A percentile compares a stretch with the other conserved stretches of the same genome.
Conservation (phyloP, 2,888 invertebrate genomes). For the Drosophila monieri region DNA sequence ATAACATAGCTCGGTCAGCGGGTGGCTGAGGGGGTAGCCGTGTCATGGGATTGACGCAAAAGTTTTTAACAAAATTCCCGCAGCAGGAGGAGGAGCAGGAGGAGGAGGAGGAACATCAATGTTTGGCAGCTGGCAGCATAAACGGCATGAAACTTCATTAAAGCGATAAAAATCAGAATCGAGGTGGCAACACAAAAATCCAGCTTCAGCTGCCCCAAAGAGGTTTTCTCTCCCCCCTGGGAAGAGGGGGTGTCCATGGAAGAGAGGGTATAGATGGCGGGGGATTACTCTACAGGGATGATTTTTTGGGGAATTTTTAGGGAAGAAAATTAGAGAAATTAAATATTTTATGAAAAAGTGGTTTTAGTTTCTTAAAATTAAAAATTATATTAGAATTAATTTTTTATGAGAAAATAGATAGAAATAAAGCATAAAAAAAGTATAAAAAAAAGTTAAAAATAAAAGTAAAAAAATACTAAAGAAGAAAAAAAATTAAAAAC, state of each 20-base stretch:
- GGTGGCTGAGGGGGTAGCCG: conserved; percentile 19
- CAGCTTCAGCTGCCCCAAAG: neutral
- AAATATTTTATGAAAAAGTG: no score
- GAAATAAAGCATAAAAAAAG: no score
- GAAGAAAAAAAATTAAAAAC: no score
- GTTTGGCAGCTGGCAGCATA: conserved; percentile 50
- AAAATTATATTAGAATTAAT: no score
- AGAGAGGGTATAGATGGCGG: neutral
- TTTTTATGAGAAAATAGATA: no score
- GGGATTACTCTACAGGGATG: neutral
- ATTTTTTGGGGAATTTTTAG: neutral
- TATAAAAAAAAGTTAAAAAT: no score
- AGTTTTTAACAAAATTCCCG: conserved; percentile 63
- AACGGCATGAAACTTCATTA: conserved; percentile 60
- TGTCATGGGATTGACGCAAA: conserved; percentile 54
- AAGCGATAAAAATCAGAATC: conserved; percentile 55
- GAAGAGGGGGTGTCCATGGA: no score
- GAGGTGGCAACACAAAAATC: conserved; percentile 32
- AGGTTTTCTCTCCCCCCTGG: no score
- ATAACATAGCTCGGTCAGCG: conserved; percentile 44
- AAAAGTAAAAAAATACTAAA: no score
- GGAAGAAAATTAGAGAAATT: no score
- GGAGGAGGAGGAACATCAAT: conserved; percentile 25
- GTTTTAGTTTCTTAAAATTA: no score
- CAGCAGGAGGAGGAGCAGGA: conserved; percentile 21